Conservation (phyloP, 2,797 vertebrate genomes). For the Bradypus variegatus region DNA sequence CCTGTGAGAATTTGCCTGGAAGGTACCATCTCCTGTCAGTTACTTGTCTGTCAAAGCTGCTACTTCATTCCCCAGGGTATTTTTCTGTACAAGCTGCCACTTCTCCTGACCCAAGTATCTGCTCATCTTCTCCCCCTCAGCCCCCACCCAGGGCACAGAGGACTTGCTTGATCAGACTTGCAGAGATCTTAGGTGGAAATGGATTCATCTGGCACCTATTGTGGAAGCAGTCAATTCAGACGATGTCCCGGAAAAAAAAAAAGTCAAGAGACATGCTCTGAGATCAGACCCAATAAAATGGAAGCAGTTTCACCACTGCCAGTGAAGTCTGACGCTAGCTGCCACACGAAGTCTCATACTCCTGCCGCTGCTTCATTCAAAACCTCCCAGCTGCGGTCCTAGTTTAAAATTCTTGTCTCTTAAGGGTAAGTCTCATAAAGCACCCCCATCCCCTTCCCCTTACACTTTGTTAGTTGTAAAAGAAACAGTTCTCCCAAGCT, state of each 20-base stretch:
- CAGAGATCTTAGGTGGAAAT: neutral
- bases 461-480: neutral
- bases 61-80: slow-evolving; percentile 45
- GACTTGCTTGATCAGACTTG: slow-evolving; percentile 61
- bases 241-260: neutral
- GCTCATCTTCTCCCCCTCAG: slow-evolving; percentile 31
- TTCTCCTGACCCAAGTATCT: slow-evolving; percentile 47
- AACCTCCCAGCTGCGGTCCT: neutral
- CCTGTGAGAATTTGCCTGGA: slow-evolving; percentile 40
- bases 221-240: neutral
- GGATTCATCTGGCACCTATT: neutral
- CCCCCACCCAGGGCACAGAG: slow-evolving; percentile 52
- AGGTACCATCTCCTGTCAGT: slow-evolving; percentile 48
- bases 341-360: too few relatives aligned
- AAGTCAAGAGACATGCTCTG: neutral
- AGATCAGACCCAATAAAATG: neutral
- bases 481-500: neutral
- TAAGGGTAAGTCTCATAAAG: neutral
- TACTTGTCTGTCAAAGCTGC: slow-evolving; percentile 49
- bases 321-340: neutral
- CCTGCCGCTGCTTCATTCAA: neutral
- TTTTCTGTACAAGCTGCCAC: slow-evolving; percentile 46
- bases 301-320: neutral
- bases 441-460: neutral
- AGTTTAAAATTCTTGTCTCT: neutral